phyloP scores from a whole-genome alignment of 2,888 invertebrate species.

The Ophonus ardosiacus region DNA sequence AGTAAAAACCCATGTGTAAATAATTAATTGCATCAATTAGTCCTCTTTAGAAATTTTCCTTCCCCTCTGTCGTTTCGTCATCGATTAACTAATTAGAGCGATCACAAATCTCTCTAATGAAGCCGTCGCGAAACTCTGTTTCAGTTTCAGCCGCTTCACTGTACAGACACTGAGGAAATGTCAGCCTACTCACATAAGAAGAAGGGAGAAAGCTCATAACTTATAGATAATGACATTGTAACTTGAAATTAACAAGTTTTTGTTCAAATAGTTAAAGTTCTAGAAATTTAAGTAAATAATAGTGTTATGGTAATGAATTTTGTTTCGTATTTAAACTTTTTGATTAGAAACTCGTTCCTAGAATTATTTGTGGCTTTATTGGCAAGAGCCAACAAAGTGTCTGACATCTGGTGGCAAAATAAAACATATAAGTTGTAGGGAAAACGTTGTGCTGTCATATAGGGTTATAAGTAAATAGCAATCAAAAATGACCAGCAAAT shows the following conservation, averaged over 20 bases:
- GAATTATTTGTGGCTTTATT: too few relatives aligned
- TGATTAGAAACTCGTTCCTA: too few relatives aligned
- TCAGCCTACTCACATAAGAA: background rate
- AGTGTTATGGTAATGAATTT: background rate
- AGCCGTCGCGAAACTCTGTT: constrained; percentile 10
- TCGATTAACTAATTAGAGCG: constrained; percentile 46
- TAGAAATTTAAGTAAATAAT: background rate
- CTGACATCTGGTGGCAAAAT: too few relatives aligned
- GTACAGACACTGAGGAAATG: background rate
- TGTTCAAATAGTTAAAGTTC: background rate
- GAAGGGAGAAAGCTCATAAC: background rate
- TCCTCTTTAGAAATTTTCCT: background rate
- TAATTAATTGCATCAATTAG: background rate
- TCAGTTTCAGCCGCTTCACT: constrained; percentile 10
- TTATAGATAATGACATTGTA: background rate
- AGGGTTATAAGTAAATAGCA: too few relatives aligned
- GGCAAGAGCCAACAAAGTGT: too few relatives aligned
- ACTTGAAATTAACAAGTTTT: background rate
- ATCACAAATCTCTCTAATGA: constrained; percentile 58
- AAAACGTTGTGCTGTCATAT: too few relatives aligned
- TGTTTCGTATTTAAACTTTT: too few relatives aligned
- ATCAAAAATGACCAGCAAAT: too few relatives aligned
- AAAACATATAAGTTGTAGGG: too few relatives aligned
- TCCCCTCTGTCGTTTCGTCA: background rate
- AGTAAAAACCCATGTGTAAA: background rate